Evolutionary conservation across 1,140 invertebrate species (phyloP), one percentile per base, ranked within the genome.

Genomic region (Delia radicum): DNA sequence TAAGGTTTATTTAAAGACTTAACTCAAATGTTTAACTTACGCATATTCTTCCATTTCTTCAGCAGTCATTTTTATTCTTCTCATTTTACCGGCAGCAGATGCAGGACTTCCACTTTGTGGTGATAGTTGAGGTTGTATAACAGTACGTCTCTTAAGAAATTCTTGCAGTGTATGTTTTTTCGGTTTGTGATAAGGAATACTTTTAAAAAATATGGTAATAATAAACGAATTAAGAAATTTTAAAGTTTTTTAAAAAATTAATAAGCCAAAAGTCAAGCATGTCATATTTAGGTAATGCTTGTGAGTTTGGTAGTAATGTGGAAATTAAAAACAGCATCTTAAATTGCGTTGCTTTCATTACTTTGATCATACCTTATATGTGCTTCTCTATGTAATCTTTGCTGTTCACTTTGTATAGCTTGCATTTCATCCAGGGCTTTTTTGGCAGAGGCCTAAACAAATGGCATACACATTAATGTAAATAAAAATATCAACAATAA

Each of bases 151-250:
- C 21, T 72, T 86, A 0, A 94, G 85, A 86, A 94, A 94, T 81
- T 93, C 93, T 75, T 91, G 87, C 4, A 94, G 81, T 1, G 90
- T 91, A 48, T 90, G 87, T 62, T 92, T 89, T 80, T 92, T 92
- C 3, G 93, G 93, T 79, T 88, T 89, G 81, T 94, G 93, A 85
- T 94, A 94, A 0, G 93, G 93, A 18, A 94, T 83, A 72, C 73
- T 85, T 65, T n/a, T 37, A 72, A 24, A 61, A 26, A 61, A 24
- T 42, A 18, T n/a, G n/a, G 46, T 10, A 62, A 55, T 12, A 13
- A 27, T 12, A 10, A 42, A 65, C n/a, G n/a, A 61, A 21, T 26
- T 28, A 61, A 28, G 28, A 24, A 29, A 28, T 33, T 33, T 2
- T 33, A 10, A 33, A 33, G 7, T 33, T 33, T 3, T 12, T 33